phyloP scores from a whole-genome alignment of 2,888 invertebrate genomes.

The Pseudoips prasinana region DNA sequence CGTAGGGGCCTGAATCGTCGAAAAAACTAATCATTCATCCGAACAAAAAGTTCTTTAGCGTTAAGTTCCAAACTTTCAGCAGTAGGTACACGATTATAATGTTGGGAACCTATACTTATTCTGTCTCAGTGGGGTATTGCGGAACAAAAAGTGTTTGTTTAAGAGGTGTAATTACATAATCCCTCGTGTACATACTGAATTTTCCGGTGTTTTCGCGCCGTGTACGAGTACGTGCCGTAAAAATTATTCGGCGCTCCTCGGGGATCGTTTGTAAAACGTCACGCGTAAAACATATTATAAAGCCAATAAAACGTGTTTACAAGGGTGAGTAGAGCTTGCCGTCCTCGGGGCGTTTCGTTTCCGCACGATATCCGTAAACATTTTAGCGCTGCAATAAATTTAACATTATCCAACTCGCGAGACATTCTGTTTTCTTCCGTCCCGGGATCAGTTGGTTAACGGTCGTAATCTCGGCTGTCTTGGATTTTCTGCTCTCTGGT shows the following conservation, averaged over 20 bases:
- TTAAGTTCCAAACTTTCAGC: conserved; percentile 21
- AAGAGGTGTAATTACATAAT: conserved; percentile 75
- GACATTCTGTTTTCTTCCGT: conserved; percentile 78
- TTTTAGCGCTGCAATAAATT: conserved; percentile 81
- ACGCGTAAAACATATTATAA: conserved; percentile 83
- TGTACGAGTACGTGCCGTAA: conserved; percentile 75
- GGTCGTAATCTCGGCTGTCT: conserved; percentile 75
- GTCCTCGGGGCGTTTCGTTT: conserved; percentile 59
- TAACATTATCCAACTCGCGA: conserved; percentile 78
- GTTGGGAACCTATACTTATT: conserved; percentile 36
- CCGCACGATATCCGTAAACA: conserved; percentile 79
- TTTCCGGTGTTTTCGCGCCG: conserved; percentile 67
- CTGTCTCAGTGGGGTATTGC: conserved; percentile 48
- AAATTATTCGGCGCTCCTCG: conserved; percentile 78
- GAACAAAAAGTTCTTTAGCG: conserved; percentile 22
- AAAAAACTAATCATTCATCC: conserved; percentile 35
- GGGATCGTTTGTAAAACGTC: conserved; percentile 82
- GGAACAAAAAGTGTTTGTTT: conserved; percentile 64
- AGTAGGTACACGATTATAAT: conserved; percentile 39
- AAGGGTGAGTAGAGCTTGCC: conserved; percentile 77
- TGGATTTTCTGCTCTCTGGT: conserved; percentile 64
- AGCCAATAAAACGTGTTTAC: conserved; percentile 83
- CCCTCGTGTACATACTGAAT: conserved; percentile 70
- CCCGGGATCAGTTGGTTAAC: conserved; percentile 78
- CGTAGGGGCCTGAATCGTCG: conserved; percentile 34